Conservation (phyloP, 2,888 invertebrate species). For the Icerya purchasi region DNA sequence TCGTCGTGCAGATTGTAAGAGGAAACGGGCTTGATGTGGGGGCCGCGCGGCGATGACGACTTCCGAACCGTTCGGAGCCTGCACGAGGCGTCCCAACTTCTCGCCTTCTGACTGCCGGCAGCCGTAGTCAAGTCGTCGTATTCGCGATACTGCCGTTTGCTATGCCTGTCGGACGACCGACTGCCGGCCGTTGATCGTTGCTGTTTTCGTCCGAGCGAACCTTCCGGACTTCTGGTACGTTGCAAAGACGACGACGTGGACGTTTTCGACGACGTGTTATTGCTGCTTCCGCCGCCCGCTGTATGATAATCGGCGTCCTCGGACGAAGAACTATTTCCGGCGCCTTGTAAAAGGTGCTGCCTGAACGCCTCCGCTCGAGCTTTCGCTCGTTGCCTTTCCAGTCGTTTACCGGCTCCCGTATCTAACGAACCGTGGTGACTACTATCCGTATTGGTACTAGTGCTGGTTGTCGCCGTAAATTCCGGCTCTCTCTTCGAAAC, state of each 20-base stretch:
- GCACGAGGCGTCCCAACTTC: background rate
- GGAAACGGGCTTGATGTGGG: background rate
- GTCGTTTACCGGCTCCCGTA: slow-evolving; percentile 7
- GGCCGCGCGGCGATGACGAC: too few species aligned
- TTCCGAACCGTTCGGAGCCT: background rate
- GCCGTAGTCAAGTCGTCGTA: background rate
- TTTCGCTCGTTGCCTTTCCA: slow-evolving; percentile 32
- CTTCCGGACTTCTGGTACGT: slow-evolving; percentile 35
- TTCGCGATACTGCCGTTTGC: slow-evolving; percentile 34
- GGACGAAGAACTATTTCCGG: slow-evolving; percentile 5
- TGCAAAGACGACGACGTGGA: slow-evolving; percentile 43
- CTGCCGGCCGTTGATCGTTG: slow-evolving; percentile 33
- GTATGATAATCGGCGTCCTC: background rate
- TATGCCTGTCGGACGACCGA: slow-evolving; percentile 50
- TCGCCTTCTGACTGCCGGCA: background rate
- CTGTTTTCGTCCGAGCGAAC: too few species aligned
- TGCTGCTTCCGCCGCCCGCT: background rate
- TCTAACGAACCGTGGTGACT: slow-evolving; percentile 11
- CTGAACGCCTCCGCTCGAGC: slow-evolving; percentile 38
- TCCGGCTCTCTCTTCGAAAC: background rate
- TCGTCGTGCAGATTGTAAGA: background rate
- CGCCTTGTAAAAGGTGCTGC: background rate
- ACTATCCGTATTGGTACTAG: background rate
- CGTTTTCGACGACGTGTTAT: slow-evolving; percentile 36
- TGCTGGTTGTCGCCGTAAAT: background rate